Evolutionary conservation across 2,888 invertebrate species (phyloP), one percentile per base, ranked within the genome.

Genomic region (Charanyca ferruginea): DNA sequence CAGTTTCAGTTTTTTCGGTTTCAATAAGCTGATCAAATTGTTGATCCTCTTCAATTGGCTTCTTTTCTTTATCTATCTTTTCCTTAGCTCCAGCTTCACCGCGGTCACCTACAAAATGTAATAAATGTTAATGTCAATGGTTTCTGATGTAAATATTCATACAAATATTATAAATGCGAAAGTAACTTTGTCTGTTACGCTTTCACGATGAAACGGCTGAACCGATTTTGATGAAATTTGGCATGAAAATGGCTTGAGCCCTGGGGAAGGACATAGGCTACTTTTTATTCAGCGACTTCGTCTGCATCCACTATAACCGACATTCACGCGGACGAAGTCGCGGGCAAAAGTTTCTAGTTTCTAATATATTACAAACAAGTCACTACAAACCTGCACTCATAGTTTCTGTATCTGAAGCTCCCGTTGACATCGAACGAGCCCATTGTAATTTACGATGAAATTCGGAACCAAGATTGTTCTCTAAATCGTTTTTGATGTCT

Each of bases 1-100:
- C 99, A 0, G 98, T 98, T 96, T 98, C 98, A 0, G 98, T 96
- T 90, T 97, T 98, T 89, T 99, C 99, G 0, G 96, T 96, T 91
- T 99, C 98, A 77, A 99, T 99, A 13, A 99, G 95, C 91, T 98
- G 98, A 84, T 98, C 75, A 35, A 66, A 71, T 47, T 71, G 45
- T 5, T 62, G 25, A 48, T 73, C 44, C 28, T 51, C 55, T 8
- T 67, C 66, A 22, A 71, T 42, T 47, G 57, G 84, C 96, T 23
- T 59, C 6, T 66, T 73, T 18, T 72, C 65, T 38, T 63, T 74
- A 2, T 70, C 63, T 25, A 62, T 28, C 28, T 69, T 62, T 51
- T 73, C 59, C 44, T 74, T 76, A 20, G 57, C 91, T 32, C 7
- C 20, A 9, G 18, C 96, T 32, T 93, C 92, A 6, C 93, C 87